Evolutionary conservation across 1,140 invertebrate genomes (phyloP).

Genomic region (Drosophila parvula): DNA sequence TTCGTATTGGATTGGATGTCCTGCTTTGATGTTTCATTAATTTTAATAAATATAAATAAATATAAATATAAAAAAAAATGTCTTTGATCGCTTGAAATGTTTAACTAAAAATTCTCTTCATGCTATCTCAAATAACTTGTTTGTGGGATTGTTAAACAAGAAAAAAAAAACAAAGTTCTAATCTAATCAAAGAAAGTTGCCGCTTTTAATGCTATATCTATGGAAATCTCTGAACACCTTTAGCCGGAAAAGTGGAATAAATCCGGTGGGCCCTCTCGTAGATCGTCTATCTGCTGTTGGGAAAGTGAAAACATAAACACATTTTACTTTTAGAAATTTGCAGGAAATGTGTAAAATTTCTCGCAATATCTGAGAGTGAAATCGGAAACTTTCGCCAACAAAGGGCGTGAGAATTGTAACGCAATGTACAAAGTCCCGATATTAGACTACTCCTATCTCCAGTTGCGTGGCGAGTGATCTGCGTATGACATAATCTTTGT

Average conservation of each 20-base stretch:
- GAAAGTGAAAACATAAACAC: slow-evolving; percentile 70
- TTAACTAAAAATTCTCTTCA: not conserved
- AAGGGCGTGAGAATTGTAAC: slow-evolving; percentile 78
- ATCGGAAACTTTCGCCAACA: slow-evolving; percentile 60
- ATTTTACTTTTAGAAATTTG: slow-evolving; percentile 45
- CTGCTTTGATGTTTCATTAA: too few species aligned
- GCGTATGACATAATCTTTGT: slow-evolving; percentile 75
- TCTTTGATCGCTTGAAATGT: too few species aligned
- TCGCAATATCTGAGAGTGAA: slow-evolving; percentile 54
- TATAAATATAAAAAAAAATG: too few species aligned
- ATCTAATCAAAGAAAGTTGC: slow-evolving; percentile 73
- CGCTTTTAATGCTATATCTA: slow-evolving; percentile 61
- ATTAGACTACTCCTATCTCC: slow-evolving; percentile 39
- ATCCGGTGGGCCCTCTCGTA: slow-evolving; percentile 3
- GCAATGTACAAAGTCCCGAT: slow-evolving; percentile 40
- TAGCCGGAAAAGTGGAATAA: slow-evolving; percentile 52
- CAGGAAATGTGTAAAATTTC: slow-evolving; percentile 74
- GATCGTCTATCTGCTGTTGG: slow-evolving; percentile 48
- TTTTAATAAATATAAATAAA: too few species aligned
- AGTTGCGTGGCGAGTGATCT: slow-evolving; percentile 60
- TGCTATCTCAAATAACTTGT: not conserved
- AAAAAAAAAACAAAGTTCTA: slow-evolving; percentile 11
- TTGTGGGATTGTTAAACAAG: not conserved
- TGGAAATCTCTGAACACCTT: slow-evolving; percentile 42
- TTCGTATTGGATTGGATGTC: too few species aligned